Conservation (phyloP, 2,888 invertebrate genomes). For the Diabrotica balteata region DNA sequence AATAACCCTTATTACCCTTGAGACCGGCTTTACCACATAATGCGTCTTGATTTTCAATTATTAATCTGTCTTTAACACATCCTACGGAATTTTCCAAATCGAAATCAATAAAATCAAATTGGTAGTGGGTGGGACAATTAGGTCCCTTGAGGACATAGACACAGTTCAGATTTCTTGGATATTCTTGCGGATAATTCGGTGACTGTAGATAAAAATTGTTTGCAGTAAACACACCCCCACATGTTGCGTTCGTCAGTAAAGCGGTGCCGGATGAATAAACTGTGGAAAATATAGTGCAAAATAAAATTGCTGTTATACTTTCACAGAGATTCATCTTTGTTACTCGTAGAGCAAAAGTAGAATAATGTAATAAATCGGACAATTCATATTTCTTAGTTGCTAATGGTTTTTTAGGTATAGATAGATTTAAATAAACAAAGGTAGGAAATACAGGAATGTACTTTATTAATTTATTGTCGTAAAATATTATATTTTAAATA, state of each 20-base stretch:
- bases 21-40: conserved; percentile 64
- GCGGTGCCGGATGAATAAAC: too few species aligned
- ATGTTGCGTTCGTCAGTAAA: conserved; percentile 19
- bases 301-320: too few species aligned
- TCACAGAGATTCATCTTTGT: not conserved
- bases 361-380: not conserved
- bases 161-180: conserved; percentile 60
- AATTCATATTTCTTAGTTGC: conserved; percentile 1
- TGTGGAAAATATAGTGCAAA: too few species aligned
- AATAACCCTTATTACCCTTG: conserved; percentile 53
- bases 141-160: conserved; percentile 63
- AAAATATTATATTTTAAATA: too few species aligned
- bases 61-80: conserved; percentile 64
- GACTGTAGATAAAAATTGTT: conserved; percentile 62
- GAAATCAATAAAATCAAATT: conserved; percentile 67
- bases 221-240: conserved; percentile 60
- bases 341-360: conserved; percentile 6
- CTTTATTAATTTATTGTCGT: not conserved
- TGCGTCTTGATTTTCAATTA: conserved; percentile 60
- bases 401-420: conserved; percentile 12
- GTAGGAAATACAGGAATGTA: conserved; percentile 35
- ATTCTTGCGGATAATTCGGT: conserved; percentile 64
- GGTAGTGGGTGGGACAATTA: conserved; percentile 62
- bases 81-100: conserved; percentile 60
- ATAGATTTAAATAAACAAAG: conserved; percentile 38